Conservation (phyloP, 2,888 invertebrate species). For the Ceriagrion tenellum region DNA sequence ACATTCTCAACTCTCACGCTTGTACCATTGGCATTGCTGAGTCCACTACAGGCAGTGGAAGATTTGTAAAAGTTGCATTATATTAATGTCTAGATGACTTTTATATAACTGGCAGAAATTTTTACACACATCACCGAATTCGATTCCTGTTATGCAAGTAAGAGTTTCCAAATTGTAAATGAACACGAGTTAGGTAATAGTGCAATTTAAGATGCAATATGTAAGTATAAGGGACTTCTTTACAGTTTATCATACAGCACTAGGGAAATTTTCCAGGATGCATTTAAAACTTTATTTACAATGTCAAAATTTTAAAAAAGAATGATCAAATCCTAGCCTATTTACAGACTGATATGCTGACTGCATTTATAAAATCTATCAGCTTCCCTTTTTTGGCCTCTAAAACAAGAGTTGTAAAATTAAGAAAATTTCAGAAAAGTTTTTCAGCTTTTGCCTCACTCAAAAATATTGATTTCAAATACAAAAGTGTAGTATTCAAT, state of each 20-base stretch:
- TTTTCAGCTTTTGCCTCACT: constrained; percentile 48
- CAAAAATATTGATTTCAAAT: constrained; percentile 54
- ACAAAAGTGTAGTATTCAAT: constrained; percentile 33
- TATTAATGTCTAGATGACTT: constrained; percentile 16
- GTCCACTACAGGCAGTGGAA: constrained; percentile 46
- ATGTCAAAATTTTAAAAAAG: constrained; percentile 54
- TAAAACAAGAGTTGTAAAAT: constrained; percentile 39
- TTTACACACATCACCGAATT: constrained; percentile 19
- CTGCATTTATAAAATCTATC: constrained; percentile 64
- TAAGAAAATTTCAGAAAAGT: background rate
- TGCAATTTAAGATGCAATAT: constrained; percentile 40
- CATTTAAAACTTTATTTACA: constrained; percentile 57
- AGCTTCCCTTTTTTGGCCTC: constrained; percentile 42
- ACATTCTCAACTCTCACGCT: constrained; percentile 60
- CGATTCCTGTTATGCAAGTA: constrained; percentile 35
- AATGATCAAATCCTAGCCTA: constrained; percentile 45
- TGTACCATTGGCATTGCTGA: constrained; percentile 50
- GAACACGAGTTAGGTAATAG: constrained; percentile 60
- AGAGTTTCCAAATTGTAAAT: constrained; percentile 51
- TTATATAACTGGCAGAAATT: constrained; percentile 46
- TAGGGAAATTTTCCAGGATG: constrained; percentile 43
- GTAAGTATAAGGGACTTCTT: constrained; percentile 40
- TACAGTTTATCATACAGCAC: constrained; percentile 46
- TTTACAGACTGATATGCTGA: constrained; percentile 66
- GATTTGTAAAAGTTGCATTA: constrained; percentile 55